Conservation (phyloP, 1,140 invertebrate species). For the Sycobia sp. region DNA sequence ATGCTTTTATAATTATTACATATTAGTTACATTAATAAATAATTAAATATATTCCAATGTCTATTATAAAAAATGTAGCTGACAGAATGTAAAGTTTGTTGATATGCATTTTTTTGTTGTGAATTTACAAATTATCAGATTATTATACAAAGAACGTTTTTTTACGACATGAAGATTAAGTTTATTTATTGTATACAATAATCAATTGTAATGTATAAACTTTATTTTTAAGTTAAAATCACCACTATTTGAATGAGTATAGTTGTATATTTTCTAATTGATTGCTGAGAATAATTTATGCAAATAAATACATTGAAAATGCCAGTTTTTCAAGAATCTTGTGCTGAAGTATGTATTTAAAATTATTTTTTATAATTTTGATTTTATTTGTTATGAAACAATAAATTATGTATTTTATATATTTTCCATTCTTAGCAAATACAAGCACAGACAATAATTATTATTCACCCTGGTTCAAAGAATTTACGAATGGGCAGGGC, state of each 20-base stretch:
- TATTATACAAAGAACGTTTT: background rate
- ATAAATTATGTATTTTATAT: background rate
- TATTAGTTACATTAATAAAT: too few relatives aligned
- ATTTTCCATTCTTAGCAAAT: slow-evolving; percentile 63
- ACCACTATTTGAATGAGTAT: too few relatives aligned
- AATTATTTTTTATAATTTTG: slow-evolving; percentile 16
- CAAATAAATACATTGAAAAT: slow-evolving; percentile 35
- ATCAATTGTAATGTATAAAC: too few relatives aligned
- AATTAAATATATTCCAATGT: too few relatives aligned
- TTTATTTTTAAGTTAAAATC: too few relatives aligned
- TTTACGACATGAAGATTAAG: too few relatives aligned
- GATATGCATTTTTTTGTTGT: too few relatives aligned
- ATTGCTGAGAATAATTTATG: background rate
- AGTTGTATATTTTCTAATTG: too few relatives aligned
- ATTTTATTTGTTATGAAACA: background rate
- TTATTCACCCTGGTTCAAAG: slow-evolving; percentile 94
- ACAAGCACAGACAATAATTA: slow-evolving; percentile 80
- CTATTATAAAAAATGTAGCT: too few relatives aligned
- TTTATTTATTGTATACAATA: too few relatives aligned
- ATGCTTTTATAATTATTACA: too few relatives aligned
- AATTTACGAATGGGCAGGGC: slow-evolving; percentile 88
- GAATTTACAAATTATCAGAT: background rate
- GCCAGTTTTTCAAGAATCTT: slow-evolving; percentile 58
- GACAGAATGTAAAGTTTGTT: too few relatives aligned
- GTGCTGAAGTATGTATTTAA: slow-evolving; percentile 47